These are phyloP conservation scores for Bufo bufo DNA, from an alignment of 2,113 vertebrate species.

Conservation along the genomic window DNA sequence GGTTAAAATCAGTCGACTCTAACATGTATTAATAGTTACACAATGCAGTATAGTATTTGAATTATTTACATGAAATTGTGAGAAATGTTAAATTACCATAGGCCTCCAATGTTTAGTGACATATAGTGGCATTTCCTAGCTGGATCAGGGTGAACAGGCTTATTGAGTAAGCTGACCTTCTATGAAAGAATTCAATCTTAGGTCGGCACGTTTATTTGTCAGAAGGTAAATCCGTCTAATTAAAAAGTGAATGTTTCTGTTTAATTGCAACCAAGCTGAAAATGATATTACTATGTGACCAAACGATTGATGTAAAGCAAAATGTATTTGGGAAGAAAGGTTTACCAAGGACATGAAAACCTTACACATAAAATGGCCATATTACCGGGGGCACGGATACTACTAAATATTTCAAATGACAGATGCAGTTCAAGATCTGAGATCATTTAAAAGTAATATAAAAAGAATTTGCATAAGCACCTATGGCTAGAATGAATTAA, in stretches of 20 bases:
- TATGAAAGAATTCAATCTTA: conserved; percentile 1
- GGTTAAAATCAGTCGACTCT: neutral
- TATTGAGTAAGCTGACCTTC: conserved; percentile 20
- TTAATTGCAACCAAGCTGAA: conserved; percentile 46
- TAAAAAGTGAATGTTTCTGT: conserved; percentile 27
- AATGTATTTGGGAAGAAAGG: conserved; percentile 2
- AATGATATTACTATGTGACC: conserved; percentile 9
- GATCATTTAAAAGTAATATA: neutral
- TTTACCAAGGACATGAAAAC: neutral
- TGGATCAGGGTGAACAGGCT: conserved; percentile 7
- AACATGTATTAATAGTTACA: neutral
- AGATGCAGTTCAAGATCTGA: neutral
- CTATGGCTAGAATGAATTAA: neutral
- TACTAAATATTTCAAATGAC: neutral
- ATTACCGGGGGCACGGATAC: neutral
- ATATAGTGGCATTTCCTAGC: conserved; percentile 33
- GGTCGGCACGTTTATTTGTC: conserved; percentile 13
- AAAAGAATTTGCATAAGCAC: neutral
- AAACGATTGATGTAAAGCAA: conserved; percentile 3
- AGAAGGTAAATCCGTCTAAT: conserved; percentile 21
- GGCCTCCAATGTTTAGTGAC: conserved; percentile 40
- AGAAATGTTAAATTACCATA: conserved; percentile 26
- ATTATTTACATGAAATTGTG: neutral
- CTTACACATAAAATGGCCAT: neutral
- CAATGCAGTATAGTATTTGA: neutral